Base-by-base conservation (phyloP, 2,888 invertebrate genomes). In the Cheilosia vernalis region DNA sequence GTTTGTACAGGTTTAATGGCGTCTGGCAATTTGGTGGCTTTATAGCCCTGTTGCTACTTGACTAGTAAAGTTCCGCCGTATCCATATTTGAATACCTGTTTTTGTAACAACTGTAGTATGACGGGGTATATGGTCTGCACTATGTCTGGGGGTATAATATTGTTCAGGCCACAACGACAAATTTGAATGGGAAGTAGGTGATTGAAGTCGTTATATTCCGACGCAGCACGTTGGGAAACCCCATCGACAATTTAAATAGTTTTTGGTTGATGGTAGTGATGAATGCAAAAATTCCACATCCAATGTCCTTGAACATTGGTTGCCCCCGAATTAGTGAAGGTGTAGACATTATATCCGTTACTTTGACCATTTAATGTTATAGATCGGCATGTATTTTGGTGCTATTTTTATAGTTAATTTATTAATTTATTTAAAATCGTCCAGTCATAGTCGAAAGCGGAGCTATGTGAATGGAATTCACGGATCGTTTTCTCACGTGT, bases 91-190 rank as follows among this genome's bases (percentile, higher is more conserved):
- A 47, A 7, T 19, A 13, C 51, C 37, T 24, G 40, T 55, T 55
- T 53, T 9, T 67, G 55, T 42, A 21, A 19, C 42, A 7, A 44
- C 21, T 56, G 13, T 4, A 19, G 51, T 33, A 47, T 55, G 44
- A 21, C 47, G 55, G 17, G 37, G 0, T 17, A 24, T 17, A 24
- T 24, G 19, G 64, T 55, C 47, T 74, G 37, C 56, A 37, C 21
- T 44, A 37, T 63, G 56, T 64, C 73, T 74, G 63, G 24, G 27
- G 55, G 44, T 24, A 56, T n/a, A 33, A 17, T 10, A 4, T n/a
- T n/a, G 42, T 33, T 44, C 55, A 63, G 61, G 64, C 47, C 33
- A 56, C 24, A 44, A 24, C 15, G 33, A 47, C 4, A 17, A 21
- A 21, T 17, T 4, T 44, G 27, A 53, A 47, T 44, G 47, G 24